These are phyloP conservation scores for Parnassius glacialis DNA, from an alignment of 2,888 invertebrate species.

Conservation along the genomic window DNA sequence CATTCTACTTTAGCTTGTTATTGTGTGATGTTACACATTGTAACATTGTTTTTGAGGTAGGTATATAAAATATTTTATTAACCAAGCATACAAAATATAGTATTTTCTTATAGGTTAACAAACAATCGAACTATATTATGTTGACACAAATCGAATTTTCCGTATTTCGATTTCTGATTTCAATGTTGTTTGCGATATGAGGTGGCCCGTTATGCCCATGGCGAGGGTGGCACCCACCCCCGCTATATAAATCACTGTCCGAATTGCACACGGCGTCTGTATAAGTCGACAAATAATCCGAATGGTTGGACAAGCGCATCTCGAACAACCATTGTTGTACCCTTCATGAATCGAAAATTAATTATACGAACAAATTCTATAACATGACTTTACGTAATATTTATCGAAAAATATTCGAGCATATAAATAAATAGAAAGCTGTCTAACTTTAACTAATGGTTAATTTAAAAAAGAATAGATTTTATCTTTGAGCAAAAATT, in stretches of 20 bases:
- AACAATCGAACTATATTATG: conserved; percentile 8
- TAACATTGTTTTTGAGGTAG: not conserved
- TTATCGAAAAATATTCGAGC: not conserved
- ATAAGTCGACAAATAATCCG: conserved; percentile 50
- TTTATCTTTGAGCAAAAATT: too few relatives aligned
- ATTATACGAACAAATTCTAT: conserved; percentile 54
- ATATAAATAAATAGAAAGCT: not conserved
- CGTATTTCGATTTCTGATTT: conserved; percentile 70
- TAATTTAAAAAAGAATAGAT: too few relatives aligned
- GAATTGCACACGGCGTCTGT: conserved; percentile 71
- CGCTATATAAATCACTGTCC: conserved; percentile 80
- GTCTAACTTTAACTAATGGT: too few relatives aligned
- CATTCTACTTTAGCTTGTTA: conserved; percentile 15
- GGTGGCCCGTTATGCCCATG: conserved; percentile 55
- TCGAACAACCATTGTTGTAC: conserved; percentile 56
- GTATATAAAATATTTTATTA: not conserved
- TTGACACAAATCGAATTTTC: conserved; percentile 21
- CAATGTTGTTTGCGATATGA: conserved; percentile 71
- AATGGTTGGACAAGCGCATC: conserved; percentile 54
- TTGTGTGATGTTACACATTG: not conserved
- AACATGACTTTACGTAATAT: conserved; percentile 43
- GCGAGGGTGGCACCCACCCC: conserved; percentile 72
- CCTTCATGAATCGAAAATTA: conserved; percentile 54
- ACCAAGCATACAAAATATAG: not conserved
- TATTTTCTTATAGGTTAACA: conserved; percentile 5